Conservation (phyloP, 2,888 invertebrate genomes). For the Acleris sparsana region DNA sequence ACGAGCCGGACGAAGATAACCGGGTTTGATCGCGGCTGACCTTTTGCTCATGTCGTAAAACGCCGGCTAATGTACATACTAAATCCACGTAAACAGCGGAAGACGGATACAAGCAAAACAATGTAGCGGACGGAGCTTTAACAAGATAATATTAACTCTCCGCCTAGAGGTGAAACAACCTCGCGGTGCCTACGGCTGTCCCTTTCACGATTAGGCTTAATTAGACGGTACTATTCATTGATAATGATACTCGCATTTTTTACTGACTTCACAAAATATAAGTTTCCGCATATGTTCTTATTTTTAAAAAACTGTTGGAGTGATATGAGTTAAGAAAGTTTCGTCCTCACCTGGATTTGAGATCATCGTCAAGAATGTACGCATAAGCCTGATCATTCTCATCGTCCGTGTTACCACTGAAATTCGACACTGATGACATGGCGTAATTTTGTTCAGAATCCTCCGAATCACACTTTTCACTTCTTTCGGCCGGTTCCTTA, state of each 20-base stretch:
- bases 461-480: slow-evolving; percentile 69
- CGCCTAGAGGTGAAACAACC: slow-evolving; percentile 16
- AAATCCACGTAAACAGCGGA: slow-evolving; percentile 26
- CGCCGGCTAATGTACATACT: slow-evolving; percentile 14
- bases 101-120: slow-evolving; percentile 34
- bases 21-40: slow-evolving; percentile 34
- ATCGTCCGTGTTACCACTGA: slow-evolving; percentile 69
- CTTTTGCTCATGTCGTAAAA: slow-evolving; percentile 23
- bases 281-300: too few species aligned
- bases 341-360: slow-evolving; percentile 73
- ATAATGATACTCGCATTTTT: not conserved
- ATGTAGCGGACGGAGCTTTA: slow-evolving; percentile 29
- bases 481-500: slow-evolving; percentile 54
- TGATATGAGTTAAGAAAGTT: not conserved
- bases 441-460: slow-evolving; percentile 74
- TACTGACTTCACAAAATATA: not conserved
- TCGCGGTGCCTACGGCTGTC: slow-evolving; percentile 15
- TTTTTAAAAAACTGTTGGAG: too few species aligned
- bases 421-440: slow-evolving; percentile 60
- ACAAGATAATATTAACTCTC: slow-evolving; percentile 29
- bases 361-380: slow-evolving; percentile 76
- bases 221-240: slow-evolving; percentile 5
- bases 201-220: slow-evolving; percentile 25
- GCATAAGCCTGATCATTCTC: slow-evolving; percentile 72
- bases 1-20: slow-evolving; percentile 30